Evolutionary conservation across 2,888 invertebrate species (phyloP), one percentile per base, ranked within the genome.

Genomic region (Heteropelma amictum): DNA sequence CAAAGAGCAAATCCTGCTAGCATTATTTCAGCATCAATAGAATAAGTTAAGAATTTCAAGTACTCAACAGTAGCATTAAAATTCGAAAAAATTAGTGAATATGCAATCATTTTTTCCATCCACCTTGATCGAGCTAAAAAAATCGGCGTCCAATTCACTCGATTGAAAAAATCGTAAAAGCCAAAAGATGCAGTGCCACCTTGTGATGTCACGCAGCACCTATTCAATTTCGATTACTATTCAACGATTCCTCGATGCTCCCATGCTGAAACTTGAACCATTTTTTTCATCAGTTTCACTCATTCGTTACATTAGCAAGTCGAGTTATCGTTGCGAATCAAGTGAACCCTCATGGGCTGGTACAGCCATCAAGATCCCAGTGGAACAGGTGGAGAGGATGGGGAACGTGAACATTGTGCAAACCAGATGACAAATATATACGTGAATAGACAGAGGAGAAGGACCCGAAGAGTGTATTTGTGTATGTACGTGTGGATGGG

Each of bases 241-340:
- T 65, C 65, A 74, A 65, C 60, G 51, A 58, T 60, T 45, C n/a
- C 54, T 40, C 30, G 28, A 40, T 12, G 26, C 38, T 40, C 1
- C 23, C 26, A 3, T 51, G 51, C 30, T 28, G 19, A 33, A 38
- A 23, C 35, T 33, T 67, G 26, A 28, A 67, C 26, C 35, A 14
- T 30, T 33, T 54, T 40, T 14, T 38, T 38, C 14, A 12, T 6
- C 30, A 6, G 1, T 38, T 30, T 35, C 38, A 38, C 4, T 49
- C 42, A 58, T 35, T 56, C 68, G 68, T 75, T 75, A 67, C 61
- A 75, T 75, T 67, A 75, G 56, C 75, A 63, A 68, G 71, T 67
- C 67, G 71, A 68, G 75, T 67, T 75, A 71, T 75, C 67, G 67
- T 68, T 75, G 49, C 67, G 75, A 75, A 75, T 75, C 61, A 67